Conservation (phyloP, 2,797 vertebrate genomes). For the Nasua narica region DNA sequence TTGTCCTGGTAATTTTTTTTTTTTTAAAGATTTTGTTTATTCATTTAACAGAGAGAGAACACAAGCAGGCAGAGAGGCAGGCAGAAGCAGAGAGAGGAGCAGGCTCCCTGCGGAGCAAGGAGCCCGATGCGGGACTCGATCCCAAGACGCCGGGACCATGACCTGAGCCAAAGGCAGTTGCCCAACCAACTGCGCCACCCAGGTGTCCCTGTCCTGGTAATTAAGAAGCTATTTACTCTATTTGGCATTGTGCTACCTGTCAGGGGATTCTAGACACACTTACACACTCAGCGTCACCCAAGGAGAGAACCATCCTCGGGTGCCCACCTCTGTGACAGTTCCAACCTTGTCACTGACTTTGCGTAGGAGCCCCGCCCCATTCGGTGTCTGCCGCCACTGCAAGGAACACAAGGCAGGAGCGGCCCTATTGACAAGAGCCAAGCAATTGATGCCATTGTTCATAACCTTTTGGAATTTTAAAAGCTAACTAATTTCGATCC, state of each 20-base stretch:
- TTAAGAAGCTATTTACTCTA: neutral
- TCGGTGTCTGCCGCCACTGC: neutral
- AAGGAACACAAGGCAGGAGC: neutral
- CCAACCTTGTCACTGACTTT: neutral
- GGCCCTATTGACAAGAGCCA: neutral
- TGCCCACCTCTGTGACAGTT: neutral
- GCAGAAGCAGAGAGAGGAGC: too few relatives aligned
- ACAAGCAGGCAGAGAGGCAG: too few relatives aligned
- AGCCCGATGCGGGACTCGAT: too few relatives aligned
- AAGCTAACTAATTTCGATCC: neutral
- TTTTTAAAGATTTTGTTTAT: too few relatives aligned
- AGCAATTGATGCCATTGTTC: rapidly evolving
- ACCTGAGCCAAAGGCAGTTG: too few relatives aligned
- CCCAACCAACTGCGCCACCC: too few relatives aligned
- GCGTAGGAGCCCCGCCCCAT: neutral
- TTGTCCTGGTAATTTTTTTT: neutral
- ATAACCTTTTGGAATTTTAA: neutral
- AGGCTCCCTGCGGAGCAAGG: too few relatives aligned
- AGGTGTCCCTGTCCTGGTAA: neutral
- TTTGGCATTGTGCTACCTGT: neutral
- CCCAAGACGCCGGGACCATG: too few relatives aligned
- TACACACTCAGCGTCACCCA: neutral
- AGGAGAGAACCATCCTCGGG: neutral
- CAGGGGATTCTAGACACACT: neutral
- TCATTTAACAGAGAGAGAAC: too few relatives aligned